Evolutionary conservation across 2,888 invertebrate genomes (phyloP).

Genomic region (Ochlodes sylvanus): DNA sequence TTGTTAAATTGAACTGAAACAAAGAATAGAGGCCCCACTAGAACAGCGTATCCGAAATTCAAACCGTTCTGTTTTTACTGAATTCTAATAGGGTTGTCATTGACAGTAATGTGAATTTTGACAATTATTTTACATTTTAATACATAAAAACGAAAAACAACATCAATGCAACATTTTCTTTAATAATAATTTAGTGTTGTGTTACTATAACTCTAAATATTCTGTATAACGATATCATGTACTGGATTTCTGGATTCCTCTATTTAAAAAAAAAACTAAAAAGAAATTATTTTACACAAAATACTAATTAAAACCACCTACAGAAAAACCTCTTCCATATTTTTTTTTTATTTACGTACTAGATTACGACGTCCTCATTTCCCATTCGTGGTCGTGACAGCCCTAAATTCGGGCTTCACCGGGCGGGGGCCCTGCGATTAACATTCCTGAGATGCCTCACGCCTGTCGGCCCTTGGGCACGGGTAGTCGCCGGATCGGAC

Average conservation of each 20-base stretch:
- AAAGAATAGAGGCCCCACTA: conserved; percentile 32
- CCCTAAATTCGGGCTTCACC: conserved; percentile 51
- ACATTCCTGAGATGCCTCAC: conserved; percentile 82
- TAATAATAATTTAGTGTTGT: too few species aligned
- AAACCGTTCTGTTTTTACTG: conserved; percentile 26
- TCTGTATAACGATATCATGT: too few species aligned
- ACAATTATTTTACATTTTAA: too few species aligned
- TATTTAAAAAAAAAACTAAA: too few species aligned
- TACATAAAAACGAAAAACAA: too few species aligned
- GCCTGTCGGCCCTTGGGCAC: conserved; percentile 68
- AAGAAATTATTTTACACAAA: too few species aligned
- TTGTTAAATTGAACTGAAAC: conserved; percentile 33
- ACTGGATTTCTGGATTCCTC: too few species aligned
- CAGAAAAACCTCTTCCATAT: too few species aligned
- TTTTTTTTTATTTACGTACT: too few species aligned
- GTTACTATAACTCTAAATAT: too few species aligned
- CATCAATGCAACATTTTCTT: too few species aligned
- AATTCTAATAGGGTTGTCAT: conserved; percentile 21
- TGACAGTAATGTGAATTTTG: not conserved
- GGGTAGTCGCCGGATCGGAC: conserved; percentile 47
- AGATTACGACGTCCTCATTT: not conserved
- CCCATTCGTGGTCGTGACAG: conserved; percentile 3
- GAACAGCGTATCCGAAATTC: conserved; percentile 37
- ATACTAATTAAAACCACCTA: too few species aligned
- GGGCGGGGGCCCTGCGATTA: conserved; percentile 78